phyloP scores from a whole-genome alignment of 2,113 vertebrate species.

The Athene noctua region DNA sequence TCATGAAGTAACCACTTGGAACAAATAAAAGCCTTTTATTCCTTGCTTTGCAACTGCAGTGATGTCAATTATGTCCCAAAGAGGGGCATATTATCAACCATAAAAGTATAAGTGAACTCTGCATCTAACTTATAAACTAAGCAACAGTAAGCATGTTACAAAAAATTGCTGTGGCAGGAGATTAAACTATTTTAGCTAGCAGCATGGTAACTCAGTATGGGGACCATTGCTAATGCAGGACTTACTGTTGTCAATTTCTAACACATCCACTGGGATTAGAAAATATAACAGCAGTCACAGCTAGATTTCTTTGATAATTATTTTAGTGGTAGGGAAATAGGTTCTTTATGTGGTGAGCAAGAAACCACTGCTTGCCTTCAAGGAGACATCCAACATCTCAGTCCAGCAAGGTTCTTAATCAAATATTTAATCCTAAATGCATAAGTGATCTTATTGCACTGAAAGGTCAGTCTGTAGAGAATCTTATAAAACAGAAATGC shows the following conservation, averaged over 20 bases:
- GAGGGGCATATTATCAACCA: slow-evolving; percentile 5
- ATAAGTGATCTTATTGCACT: neutral
- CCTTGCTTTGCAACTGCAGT: neutral
- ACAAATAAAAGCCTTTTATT: slow-evolving; percentile 1
- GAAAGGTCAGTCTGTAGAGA: neutral
- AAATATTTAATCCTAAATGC: neutral
- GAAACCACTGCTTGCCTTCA: neutral
- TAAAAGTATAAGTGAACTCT: neutral
- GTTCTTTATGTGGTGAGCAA: neutral
- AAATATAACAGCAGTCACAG: slow-evolving; percentile 28
- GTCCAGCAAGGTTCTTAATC: neutral
- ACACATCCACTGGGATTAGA: neutral
- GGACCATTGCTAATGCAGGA: neutral
- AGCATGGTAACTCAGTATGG: slow-evolving; percentile 51
- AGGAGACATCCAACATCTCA: neutral
- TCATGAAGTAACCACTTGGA: neutral
- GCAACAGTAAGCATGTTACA: neutral
- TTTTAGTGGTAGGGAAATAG: neutral
- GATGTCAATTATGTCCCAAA: slow-evolving; percentile 33
- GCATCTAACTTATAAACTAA: slow-evolving; percentile 24
- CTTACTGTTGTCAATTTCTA: slow-evolving; percentile 1
- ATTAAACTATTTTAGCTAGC: slow-evolving; percentile 52
- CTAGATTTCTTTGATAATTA: slow-evolving; percentile 6
- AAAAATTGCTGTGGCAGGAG: neutral
- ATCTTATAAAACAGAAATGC: neutral